Conservation (phyloP, 1,140 invertebrate species). For the Calycopis cecrops region DNA sequence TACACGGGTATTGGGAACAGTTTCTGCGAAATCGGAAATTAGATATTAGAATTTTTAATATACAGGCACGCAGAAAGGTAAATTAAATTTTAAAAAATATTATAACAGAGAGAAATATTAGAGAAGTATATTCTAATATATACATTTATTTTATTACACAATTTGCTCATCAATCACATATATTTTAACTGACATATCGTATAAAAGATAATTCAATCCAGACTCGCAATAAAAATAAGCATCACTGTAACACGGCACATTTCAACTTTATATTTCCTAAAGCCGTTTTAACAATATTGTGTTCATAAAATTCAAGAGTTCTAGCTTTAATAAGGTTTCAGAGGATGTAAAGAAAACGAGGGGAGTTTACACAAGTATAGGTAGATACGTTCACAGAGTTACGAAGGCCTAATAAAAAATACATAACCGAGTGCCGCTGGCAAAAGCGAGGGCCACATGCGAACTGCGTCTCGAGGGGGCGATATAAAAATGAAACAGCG, state of each 20-base stretch:
- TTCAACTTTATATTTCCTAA: slow-evolving; percentile 17
- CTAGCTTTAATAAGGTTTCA: slow-evolving; percentile 33
- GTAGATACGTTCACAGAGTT: slow-evolving; percentile 42
- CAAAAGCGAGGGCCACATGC: slow-evolving; percentile 42
- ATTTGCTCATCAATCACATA: too few relatives aligned
- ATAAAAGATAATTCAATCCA: too few relatives aligned
- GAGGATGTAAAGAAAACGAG: slow-evolving; percentile 27
- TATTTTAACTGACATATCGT: too few relatives aligned
- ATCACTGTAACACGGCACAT: slow-evolving; percentile 4
- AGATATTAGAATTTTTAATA: too few relatives aligned
- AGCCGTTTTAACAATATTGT: slow-evolving; percentile 26
- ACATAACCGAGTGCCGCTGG: slow-evolving; percentile 48
- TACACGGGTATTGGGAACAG: too few relatives aligned
- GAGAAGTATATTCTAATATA: too few relatives aligned
- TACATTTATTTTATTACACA: too few relatives aligned
- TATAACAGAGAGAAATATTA: too few relatives aligned
- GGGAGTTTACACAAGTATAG: slow-evolving; percentile 30
- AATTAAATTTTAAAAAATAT: too few relatives aligned
- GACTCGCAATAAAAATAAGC: neutral
- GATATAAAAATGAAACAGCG: slow-evolving; percentile 62
- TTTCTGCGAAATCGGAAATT: too few relatives aligned
- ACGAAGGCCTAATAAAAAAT: slow-evolving; percentile 55
- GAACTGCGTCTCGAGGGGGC: slow-evolving; percentile 42
- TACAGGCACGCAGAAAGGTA: too few relatives aligned
- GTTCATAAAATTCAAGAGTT: slow-evolving; percentile 29